Conservation (phyloP, 2,113 vertebrate genomes). For the Andinoacara biseriatus region DNA sequence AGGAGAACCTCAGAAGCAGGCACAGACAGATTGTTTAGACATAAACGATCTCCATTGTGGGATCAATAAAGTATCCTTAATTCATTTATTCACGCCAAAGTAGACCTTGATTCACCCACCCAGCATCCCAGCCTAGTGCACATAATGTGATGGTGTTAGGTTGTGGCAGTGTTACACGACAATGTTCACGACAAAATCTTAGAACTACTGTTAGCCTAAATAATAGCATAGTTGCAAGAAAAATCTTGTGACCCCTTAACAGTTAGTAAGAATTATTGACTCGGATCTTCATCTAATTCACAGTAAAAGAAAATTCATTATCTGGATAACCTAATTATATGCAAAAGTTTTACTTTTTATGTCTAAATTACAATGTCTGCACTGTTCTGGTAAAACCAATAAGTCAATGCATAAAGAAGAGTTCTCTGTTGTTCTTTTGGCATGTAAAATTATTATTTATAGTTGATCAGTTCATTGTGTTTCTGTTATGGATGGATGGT, state of each 20-base stretch:
- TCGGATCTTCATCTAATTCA: not conserved
- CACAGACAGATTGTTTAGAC: not conserved
- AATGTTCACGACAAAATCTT: no score
- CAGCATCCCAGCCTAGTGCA: not conserved
- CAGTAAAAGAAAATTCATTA: not conserved
- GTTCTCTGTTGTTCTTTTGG: not conserved
- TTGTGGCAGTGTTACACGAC: no score
- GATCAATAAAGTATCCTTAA: no score
- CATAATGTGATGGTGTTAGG: not conserved
- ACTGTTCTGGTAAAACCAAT: no score
- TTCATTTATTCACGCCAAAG: not conserved
- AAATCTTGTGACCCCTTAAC: not conserved
- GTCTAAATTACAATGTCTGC: not conserved
- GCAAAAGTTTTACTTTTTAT: not conserved
- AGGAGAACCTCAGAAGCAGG: not conserved
- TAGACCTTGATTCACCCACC: not conserved
- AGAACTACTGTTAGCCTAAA: not conserved
- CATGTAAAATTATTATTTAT: not conserved
- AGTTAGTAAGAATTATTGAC: not conserved
- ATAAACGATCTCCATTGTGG: not conserved
- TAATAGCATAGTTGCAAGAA: not conserved
- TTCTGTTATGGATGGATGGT: not conserved
- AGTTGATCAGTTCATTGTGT: not conserved
- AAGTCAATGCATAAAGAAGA: not conserved
- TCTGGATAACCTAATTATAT: not conserved